phyloP scores from a whole-genome alignment of 2,113 vertebrate genomes.

The Theristicus caerulescens region DNA sequence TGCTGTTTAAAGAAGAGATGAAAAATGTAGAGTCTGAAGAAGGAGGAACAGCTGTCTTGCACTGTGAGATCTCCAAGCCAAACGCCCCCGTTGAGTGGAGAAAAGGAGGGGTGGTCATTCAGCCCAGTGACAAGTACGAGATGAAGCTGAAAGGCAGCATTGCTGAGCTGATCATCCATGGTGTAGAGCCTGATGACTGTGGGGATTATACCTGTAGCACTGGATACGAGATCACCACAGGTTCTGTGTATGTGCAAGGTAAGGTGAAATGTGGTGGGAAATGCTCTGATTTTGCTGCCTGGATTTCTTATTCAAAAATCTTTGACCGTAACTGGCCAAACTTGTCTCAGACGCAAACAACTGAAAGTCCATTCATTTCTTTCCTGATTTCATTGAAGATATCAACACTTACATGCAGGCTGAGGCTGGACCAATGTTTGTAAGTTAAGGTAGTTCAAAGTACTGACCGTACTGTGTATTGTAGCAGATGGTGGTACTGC shows the following conservation, averaged over 20 bases:
- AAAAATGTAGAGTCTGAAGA: slow-evolving; percentile 79
- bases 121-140: slow-evolving; percentile 81
- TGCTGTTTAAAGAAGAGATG: slow-evolving; percentile 82
- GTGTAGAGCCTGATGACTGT: slow-evolving; percentile 82
- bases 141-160: slow-evolving; percentile 77
- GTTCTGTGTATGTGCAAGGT: slow-evolving; percentile 88
- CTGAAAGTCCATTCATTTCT: background rate
- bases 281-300: background rate
- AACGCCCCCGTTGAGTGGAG: slow-evolving; percentile 81
- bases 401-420: background rate
- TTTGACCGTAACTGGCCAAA: background rate
- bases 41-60: slow-evolving; percentile 76
- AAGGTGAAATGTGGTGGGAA: background rate
- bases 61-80: slow-evolving; percentile 82
- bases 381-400: background rate
- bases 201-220: slow-evolving; percentile 89
- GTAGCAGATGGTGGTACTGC: background rate
- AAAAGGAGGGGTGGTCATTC: slow-evolving; percentile 82
- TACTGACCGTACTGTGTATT: background rate
- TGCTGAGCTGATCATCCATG: slow-evolving; percentile 78
- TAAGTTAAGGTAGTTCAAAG: background rate
- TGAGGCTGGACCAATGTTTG: background rate
- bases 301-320: background rate
- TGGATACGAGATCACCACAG: slow-evolving; percentile 84
- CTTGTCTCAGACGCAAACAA: background rate